Evolutionary conservation across 1,140 invertebrate species (phyloP), one percentile per base, ranked within the genome.

Genomic region (Pogonognathellus flavescens): DNA sequence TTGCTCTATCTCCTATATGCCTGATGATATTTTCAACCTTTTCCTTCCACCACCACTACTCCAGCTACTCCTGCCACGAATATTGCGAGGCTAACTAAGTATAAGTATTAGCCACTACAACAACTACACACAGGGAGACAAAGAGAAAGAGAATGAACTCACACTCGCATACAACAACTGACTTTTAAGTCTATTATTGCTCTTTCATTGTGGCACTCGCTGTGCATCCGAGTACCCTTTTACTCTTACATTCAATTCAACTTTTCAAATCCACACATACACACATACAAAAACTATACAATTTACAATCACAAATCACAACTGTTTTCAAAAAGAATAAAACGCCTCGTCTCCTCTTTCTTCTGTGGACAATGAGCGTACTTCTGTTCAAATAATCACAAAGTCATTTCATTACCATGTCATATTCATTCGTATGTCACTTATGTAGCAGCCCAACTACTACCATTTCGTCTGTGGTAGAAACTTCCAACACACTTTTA

Each of bases 131-230:
- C 25, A 10, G 9, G 8, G 11, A 66, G 62, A 66, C 62, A 66
- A 66, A 66, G 62, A 66, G 25, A 20, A 66, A 13, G 9, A 66
- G 18, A 66, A 20, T 66, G 62, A 66, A 66, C 62, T 66, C 62
- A 66, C 62, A 66, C 62, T 31, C n/a, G 41, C 49, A 31, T n/a
- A 49, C 70, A 76, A 66, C 62, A 50, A 76, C 70, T 76, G 70
- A 76, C 41, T 76, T 76, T 76, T 49, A 76, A 76, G 70, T 76
- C 70, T 50, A 76, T 76, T 76, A 76, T 76, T 76, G 70, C 70
- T 76, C 25, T 76, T 76, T 76, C 70, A 76, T 76, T 50, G 70
- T 76, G 70, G 70, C 70, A 76, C 70, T 76, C 70, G 70, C 70
- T 76, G 70, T 76, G 70, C 70, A 49, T 76, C 41, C 25, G 31